A percentile compares a stretch with the other conserved stretches of the same genome.
Conservation (phyloP, 2,888 invertebrate species). For the Tenthredo scrophulariae region DNA sequence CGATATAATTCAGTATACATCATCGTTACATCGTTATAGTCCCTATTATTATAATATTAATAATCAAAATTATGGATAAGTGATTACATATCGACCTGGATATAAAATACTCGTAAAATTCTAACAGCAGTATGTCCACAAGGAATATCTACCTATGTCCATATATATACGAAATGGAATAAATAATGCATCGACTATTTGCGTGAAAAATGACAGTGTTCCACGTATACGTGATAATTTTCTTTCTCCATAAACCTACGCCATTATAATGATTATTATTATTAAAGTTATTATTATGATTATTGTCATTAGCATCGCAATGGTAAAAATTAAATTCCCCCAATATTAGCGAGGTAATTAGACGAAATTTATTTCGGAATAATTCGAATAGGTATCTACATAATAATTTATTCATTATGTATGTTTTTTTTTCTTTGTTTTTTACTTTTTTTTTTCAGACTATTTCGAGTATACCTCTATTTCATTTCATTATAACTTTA, state of each 20-base stretch:
- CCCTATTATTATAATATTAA: not conserved
- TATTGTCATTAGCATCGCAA: not conserved
- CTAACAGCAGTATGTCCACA: not conserved
- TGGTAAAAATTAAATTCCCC: not conserved
- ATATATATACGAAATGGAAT: not conserved
- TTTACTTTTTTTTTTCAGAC: too few relatives aligned
- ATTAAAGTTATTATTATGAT: not conserved
- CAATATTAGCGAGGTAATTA: not conserved
- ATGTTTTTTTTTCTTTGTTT: too few relatives aligned
- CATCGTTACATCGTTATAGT: not conserved
- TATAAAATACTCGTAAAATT: not conserved
- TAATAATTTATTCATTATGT: too few relatives aligned
- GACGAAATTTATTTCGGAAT: not conserved
- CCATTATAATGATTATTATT: conserved; percentile 7
- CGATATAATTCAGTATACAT: not conserved
- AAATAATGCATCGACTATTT: conserved; percentile 17
- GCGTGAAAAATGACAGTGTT: conserved; percentile 1
- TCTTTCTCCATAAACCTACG: not conserved
- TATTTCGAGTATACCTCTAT: not conserved
- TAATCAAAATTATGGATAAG: not conserved
- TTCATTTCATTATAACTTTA: too few relatives aligned
- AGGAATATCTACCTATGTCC: not conserved
- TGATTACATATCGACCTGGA: not conserved
- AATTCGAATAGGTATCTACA: not conserved
- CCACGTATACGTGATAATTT: conserved; percentile 9